phyloP scores from a whole-genome alignment of 2,888 invertebrate genomes.

The Athripsodes cinereus region DNA sequence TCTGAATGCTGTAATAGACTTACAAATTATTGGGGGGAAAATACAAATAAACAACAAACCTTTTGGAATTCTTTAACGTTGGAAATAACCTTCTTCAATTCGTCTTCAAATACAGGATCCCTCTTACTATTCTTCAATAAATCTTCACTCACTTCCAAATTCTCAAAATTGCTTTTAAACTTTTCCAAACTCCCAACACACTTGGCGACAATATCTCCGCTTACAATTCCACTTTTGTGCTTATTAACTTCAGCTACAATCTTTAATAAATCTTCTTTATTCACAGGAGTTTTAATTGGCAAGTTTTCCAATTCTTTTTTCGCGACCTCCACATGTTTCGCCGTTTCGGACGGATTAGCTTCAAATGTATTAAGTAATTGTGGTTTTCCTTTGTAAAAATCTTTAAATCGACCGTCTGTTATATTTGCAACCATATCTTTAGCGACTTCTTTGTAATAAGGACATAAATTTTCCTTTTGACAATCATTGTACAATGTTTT shows the following conservation, averaged over 20 bases:
- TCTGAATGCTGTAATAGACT: no score
- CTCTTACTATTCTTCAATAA: slow-evolving; percentile 5
- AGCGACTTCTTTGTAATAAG: slow-evolving; percentile 3
- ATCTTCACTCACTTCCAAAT: slow-evolving; percentile 8
- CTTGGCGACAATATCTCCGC: slow-evolving; percentile 11
- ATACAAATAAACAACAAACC: no score
- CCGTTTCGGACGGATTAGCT: not conserved
- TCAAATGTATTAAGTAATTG: slow-evolving; percentile 10
- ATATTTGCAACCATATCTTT: slow-evolving; percentile 19
- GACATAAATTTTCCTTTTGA: not conserved
- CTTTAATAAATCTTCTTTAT: not conserved
- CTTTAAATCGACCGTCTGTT: slow-evolving; percentile 20
- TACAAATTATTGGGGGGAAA: no score
- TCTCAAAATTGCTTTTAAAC: slow-evolving; percentile 14
- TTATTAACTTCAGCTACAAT: not conserved
- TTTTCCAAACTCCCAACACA: slow-evolving; percentile 10
- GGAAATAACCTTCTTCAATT: slow-evolving; percentile 9
- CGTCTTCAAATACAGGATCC: slow-evolving; percentile 19
- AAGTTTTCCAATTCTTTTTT: slow-evolving; percentile 1
- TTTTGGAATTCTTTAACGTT: slow-evolving; percentile 5
- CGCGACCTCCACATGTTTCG: not conserved
- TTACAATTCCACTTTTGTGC: not conserved
- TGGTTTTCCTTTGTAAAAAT: slow-evolving; percentile 11
- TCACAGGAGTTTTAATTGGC: not conserved
- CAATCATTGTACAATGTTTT: slow-evolving; percentile 4